phyloP scores from a whole-genome alignment of 2,113 vertebrate genomes.

The Callocephalon fimbriatum region DNA sequence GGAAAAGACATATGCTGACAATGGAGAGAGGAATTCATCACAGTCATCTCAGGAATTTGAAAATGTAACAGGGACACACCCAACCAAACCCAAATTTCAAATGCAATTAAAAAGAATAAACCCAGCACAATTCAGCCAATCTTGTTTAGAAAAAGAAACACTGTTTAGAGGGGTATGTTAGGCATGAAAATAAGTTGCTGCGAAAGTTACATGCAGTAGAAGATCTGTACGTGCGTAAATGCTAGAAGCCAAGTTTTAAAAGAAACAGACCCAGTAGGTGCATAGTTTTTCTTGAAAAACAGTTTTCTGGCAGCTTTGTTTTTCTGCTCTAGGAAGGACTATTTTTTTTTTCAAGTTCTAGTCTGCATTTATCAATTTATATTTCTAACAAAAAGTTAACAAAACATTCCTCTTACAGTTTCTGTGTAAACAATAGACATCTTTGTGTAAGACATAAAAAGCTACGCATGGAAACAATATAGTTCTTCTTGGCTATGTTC shows the following conservation, averaged over 20 bases:
- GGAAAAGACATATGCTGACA: constrained; percentile 26
- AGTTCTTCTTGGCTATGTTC: background rate
- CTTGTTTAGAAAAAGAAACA: background rate
- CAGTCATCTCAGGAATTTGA: constrained; percentile 13
- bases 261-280: background rate
- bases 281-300: background rate
- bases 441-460: background rate
- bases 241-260: background rate
- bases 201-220: background rate
- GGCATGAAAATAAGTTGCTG: background rate
- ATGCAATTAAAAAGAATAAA: background rate
- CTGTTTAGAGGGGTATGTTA: background rate
- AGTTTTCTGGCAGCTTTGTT: background rate
- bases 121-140: background rate
- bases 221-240: background rate
- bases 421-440: constrained; percentile 31
- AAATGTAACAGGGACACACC: background rate
- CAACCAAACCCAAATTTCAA: background rate
- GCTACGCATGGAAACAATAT: background rate
- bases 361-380: background rate
- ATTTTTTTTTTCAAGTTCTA: background rate
- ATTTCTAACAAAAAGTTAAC: constrained; percentile 13
- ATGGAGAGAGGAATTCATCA: background rate
- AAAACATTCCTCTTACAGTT: constrained; percentile 12
- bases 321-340: background rate